phyloP scores from a whole-genome alignment of 2,888 invertebrate species.

The Rhorus exstirpatorius region DNA sequence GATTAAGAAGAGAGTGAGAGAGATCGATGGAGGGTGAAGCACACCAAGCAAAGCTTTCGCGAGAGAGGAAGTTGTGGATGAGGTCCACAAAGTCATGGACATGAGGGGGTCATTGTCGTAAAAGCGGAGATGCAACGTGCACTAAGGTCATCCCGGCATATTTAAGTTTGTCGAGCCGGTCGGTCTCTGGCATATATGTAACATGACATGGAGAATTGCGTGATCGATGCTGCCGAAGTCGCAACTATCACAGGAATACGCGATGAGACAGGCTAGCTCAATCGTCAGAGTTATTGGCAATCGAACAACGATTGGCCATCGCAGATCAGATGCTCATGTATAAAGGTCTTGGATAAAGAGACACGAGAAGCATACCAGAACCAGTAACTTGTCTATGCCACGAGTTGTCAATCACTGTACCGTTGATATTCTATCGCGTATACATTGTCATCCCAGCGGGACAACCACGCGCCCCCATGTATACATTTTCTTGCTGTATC shows the following conservation, averaged over 20 bases:
- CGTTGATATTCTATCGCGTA: slow-evolving; percentile 4
- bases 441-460: slow-evolving; percentile 4
- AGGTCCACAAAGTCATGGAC: slow-evolving; percentile 41
- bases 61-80: not conserved
- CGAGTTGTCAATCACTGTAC: slow-evolving; percentile 17
- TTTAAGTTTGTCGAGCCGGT: not conserved
- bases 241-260: not conserved
- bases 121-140: slow-evolving; percentile 48
- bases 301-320: slow-evolving; percentile 4
- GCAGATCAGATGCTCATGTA: not conserved
- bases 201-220: slow-evolving; percentile 43
- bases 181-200: slow-evolving; percentile 24
- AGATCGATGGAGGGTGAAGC: slow-evolving; percentile 3
- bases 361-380: slow-evolving; percentile 10
- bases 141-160: slow-evolving; percentile 10
- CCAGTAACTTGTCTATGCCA: not conserved
- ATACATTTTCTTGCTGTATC: not conserved
- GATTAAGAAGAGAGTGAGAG: not conserved
- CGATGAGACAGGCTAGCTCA: not conserved
- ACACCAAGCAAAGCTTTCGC: slow-evolving; percentile 3
- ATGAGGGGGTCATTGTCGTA: slow-evolving; percentile 64
- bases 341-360: slow-evolving; percentile 1
- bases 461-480: slow-evolving; percentile 8
- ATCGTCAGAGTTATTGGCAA: not conserved
- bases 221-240: slow-evolving; percentile 21